These are phyloP conservation scores for Rhabdornis inornatus DNA, from an alignment of 2,113 vertebrate genomes.

Conservation along the genomic window DNA sequence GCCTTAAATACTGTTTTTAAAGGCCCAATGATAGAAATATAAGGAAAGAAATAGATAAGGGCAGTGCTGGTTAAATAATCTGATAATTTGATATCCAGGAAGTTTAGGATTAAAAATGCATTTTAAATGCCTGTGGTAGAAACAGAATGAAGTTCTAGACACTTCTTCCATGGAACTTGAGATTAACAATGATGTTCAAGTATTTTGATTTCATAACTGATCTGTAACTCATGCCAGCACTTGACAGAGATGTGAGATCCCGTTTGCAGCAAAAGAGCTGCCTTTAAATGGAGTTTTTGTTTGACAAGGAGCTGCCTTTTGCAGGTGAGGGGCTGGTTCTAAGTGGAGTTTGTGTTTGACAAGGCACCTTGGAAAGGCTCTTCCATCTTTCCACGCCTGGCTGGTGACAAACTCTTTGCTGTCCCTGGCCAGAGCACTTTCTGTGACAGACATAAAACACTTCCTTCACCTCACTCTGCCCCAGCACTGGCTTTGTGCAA, in stretches of 20 bases:
- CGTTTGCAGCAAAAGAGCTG: not conserved
- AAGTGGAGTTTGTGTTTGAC: not conserved
- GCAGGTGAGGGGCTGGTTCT: not conserved
- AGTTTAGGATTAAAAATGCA: not conserved
- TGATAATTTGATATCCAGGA: not conserved
- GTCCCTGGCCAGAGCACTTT: accelerated
- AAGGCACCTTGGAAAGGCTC: not conserved
- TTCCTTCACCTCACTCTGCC: not conserved
- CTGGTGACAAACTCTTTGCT: not conserved
- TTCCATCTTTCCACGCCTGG: not conserved
- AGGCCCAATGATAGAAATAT: not conserved
- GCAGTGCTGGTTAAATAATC: not conserved
- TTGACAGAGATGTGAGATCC: too few species aligned
- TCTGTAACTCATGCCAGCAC: not conserved
- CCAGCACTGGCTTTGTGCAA: not conserved
- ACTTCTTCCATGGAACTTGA: not conserved
- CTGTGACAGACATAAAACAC: not conserved
- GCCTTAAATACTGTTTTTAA: not conserved
- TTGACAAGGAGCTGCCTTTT: not conserved
- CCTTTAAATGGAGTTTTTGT: not conserved
- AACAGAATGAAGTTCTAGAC: not conserved
- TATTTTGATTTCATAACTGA: not conserved
- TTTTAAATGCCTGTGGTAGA: not conserved
- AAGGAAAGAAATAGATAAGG: not conserved
- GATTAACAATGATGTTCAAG: not conserved